phyloP scores from a whole-genome alignment of 1,140 invertebrate genomes.

The Bathynomus jamesi region DNA sequence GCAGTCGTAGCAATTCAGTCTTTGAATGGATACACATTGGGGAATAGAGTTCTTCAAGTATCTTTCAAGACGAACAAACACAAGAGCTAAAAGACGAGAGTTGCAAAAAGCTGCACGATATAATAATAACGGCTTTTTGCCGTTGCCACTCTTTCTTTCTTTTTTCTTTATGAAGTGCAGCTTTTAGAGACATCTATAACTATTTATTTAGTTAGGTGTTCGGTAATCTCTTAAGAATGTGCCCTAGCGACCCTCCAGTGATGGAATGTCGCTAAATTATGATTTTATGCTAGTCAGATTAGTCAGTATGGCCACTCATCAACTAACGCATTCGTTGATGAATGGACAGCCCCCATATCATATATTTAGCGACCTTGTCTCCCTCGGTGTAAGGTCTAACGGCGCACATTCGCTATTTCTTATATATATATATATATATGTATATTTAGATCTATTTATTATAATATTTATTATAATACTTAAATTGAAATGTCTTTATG shows the following conservation, averaged over 20 bases:
- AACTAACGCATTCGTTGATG: background rate
- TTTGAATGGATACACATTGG: constrained; percentile 93
- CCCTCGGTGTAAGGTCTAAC: background rate
- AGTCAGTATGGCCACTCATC: background rate
- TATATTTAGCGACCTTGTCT: background rate
- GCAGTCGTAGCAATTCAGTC: constrained; percentile 94
- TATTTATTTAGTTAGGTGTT: background rate
- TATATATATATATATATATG: constrained; percentile 15
- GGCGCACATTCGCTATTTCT: constrained; percentile 3
- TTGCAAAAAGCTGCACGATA: background rate
- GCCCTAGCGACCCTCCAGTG: background rate
- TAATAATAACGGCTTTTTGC: constrained; percentile 5
- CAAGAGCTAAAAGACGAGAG: constrained; percentile 38
- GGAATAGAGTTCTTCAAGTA: constrained; percentile 95
- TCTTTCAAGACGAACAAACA: constrained; percentile 80
- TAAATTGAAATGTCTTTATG: too few relatives aligned
- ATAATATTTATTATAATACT: constrained; percentile 6
- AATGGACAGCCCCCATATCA: background rate
- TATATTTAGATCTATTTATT: constrained; percentile 16
- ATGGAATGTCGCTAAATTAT: background rate
- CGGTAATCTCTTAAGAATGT: background rate
- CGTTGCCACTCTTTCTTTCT: background rate
- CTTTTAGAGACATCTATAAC: background rate
- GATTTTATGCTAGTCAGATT: background rate
- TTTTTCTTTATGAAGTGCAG: background rate